These are phyloP conservation scores for Cosmopolites sordidus DNA, from an alignment of 2,888 invertebrate genomes.

Conservation along the genomic window DNA sequence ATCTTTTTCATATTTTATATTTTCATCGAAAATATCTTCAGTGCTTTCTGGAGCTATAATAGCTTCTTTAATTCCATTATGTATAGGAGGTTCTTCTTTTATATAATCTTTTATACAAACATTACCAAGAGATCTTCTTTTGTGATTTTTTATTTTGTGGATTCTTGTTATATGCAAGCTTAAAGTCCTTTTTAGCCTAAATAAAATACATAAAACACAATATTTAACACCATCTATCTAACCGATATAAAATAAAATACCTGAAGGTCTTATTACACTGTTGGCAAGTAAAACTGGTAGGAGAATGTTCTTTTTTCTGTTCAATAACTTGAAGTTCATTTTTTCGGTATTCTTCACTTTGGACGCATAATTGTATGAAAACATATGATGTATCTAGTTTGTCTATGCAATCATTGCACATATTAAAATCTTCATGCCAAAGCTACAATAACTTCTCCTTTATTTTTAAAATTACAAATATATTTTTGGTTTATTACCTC, in stretches of 20 bases:
- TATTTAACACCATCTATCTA: slow-evolving; percentile 5
- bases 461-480: not conserved
- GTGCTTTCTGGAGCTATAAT: not conserved
- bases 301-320: not conserved
- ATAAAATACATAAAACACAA: slow-evolving; percentile 5
- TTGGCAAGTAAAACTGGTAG: slow-evolving; percentile 13
- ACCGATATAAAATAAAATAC: slow-evolving; percentile 16
- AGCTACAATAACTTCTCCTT: slow-evolving; percentile 24
- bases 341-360: slow-evolving; percentile 30
- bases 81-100: no score
- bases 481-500: slow-evolving; percentile 22
- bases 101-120: no score
- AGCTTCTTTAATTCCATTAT: no score
- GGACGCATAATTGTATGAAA: slow-evolving; percentile 31
- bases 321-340: slow-evolving; percentile 20
- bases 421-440: slow-evolving; percentile 28
- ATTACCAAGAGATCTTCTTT: not conserved
- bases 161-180: slow-evolving; percentile 32
- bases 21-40: not conserved
- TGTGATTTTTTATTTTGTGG: slow-evolving; percentile 24
- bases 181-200: slow-evolving; percentile 32
- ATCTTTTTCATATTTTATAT: slow-evolving; percentile 6
- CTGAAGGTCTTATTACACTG: slow-evolving; percentile 20
- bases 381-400: slow-evolving; percentile 28
- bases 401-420: slow-evolving; percentile 32